A percentile compares a stretch with the other conserved stretches of the same genome.
phyloP scores from a whole-genome alignment of 2,888 invertebrate species.

The Aporophyla lueneburgensis region DNA sequence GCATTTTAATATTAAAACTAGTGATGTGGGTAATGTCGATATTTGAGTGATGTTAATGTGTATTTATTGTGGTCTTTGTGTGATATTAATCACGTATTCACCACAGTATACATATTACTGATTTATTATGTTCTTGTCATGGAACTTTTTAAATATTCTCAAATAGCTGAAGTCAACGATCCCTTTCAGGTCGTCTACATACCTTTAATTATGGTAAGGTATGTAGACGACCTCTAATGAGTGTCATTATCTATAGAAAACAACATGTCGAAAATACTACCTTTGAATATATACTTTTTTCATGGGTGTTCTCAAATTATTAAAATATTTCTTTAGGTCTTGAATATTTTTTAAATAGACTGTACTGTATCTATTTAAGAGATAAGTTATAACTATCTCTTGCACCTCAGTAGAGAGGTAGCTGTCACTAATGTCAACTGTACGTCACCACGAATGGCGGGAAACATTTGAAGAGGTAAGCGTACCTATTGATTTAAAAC shows the following conservation, averaged over 20 bases:
- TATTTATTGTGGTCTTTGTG: constrained; percentile 22
- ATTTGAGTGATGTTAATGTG: constrained; percentile 19
- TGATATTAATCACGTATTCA: constrained; percentile 10
- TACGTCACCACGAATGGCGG: no score
- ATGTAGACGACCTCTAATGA: not conserved
- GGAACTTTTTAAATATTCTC: not conserved
- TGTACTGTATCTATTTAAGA: no score
- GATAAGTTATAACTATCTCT: no score
- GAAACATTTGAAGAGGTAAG: no score
- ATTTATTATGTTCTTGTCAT: not conserved
- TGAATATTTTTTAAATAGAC: not conserved
- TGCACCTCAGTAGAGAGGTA: no score
- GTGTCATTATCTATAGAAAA: not conserved
- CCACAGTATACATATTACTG: not conserved
- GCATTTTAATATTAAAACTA: constrained; percentile 54
- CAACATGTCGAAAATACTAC: not conserved
- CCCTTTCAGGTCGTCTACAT: not conserved
- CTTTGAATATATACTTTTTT: not conserved
- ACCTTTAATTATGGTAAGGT: no score
- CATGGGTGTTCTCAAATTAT: not conserved
- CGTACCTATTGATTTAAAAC: no score
- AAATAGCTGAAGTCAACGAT: not conserved
- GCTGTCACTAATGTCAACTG: no score
- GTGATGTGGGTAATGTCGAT: constrained; percentile 44
- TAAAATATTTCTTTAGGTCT: not conserved